Conservation (phyloP, 2,113 vertebrate genomes). For the Cricetomys ansorgei region DNA sequence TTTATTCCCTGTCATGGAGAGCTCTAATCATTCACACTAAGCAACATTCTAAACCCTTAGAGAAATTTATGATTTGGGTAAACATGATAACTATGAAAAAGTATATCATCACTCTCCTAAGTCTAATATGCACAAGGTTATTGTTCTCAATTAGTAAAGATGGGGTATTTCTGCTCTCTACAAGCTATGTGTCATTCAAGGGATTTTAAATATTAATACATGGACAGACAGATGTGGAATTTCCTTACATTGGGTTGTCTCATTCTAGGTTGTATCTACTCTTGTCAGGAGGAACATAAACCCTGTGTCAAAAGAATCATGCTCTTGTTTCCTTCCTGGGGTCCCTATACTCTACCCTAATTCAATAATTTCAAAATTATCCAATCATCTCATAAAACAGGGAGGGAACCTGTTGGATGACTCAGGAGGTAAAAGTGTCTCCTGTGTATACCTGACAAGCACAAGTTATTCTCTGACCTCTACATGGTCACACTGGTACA, state of each 20-base stretch:
- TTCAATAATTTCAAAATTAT: conserved; percentile 26
- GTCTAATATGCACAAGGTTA: neutral
- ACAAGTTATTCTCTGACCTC: neutral
- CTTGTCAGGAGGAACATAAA: neutral
- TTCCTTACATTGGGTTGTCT: neutral
- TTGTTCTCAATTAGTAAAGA: conserved; percentile 20
- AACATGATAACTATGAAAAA: conserved; percentile 11
- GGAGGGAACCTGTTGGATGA: too few species aligned
- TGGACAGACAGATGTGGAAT: neutral
- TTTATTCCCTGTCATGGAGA: neutral
- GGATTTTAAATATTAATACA: neutral
- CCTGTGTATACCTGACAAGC: too few species aligned
- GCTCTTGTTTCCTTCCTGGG: neutral
- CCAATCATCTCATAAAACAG: neutral
- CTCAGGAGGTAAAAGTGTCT: too few species aligned
- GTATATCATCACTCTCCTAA: neutral
- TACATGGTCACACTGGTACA: neutral
- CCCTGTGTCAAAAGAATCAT: neutral
- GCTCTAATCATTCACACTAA: conserved; percentile 2
- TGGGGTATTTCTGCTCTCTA: neutral
- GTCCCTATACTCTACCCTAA: neutral
- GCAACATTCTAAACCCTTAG: neutral
- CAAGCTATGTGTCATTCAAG: neutral
- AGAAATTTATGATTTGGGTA: neutral
- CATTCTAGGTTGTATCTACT: neutral